Percentiles rank a stretch among this genome's conserved stretches.
Conservation (phyloP, 2,113 vertebrate genomes). For the Steatornis caripensis region DNA sequence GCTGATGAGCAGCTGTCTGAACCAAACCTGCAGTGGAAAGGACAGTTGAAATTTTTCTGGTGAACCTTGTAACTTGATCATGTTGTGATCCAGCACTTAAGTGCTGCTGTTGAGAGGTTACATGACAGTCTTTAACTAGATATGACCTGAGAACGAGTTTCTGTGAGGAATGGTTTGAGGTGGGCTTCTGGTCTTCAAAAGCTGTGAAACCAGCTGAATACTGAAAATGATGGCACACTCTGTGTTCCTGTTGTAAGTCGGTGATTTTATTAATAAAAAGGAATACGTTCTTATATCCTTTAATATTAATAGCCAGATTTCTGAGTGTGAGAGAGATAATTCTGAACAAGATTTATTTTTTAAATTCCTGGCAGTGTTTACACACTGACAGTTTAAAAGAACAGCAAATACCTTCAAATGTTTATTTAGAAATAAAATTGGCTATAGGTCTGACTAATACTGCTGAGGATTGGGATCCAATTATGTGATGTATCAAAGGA, state of each 20-base stretch:
- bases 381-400: background rate
- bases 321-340: background rate
- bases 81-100: background rate
- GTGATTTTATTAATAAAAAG: background rate
- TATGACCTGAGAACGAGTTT: background rate
- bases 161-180: background rate
- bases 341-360: background rate
- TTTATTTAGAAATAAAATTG: background rate
- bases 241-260: background rate
- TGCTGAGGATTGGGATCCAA: background rate
- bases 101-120: background rate
- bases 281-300: background rate
- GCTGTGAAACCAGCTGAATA: background rate
- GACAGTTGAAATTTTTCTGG: background rate
- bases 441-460: background rate
- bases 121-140: background rate
- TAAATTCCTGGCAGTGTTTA: background rate
- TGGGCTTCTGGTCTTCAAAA: background rate
- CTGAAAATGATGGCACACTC: background rate
- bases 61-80: background rate
- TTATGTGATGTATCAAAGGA: background rate
- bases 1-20: background rate
- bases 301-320: background rate
- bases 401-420: background rate
- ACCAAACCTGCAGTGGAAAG: background rate